A percentile compares a stretch with the other conserved stretches of the same genome.
Evolutionary conservation across 2,888 invertebrate species (phyloP).

Genomic region (Agriotes lineatus): DNA sequence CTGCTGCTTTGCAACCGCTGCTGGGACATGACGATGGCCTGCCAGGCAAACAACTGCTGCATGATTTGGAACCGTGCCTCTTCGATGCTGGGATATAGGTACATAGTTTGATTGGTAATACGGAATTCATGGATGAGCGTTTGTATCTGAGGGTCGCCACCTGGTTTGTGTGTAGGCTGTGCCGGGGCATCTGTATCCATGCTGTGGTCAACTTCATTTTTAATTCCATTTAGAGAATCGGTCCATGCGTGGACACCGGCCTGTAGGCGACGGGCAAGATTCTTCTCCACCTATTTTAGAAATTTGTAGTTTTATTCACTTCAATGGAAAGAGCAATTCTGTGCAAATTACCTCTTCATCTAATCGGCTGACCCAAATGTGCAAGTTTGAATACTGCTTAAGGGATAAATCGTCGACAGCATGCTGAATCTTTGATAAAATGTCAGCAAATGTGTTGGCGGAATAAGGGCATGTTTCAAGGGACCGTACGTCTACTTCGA

Average conservation of each 20-base stretch:
- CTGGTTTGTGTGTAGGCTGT: slow-evolving; percentile 91
- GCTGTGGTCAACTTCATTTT: slow-evolving; percentile 88
- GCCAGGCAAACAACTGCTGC: slow-evolving; percentile 98
- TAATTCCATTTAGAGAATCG: slow-evolving; percentile 86
- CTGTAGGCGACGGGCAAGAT: slow-evolving; percentile 91
- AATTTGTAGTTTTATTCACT: no score
- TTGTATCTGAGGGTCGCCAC: slow-evolving; percentile 94
- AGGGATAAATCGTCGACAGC: slow-evolving; percentile 97
- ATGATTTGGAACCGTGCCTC: slow-evolving; percentile 96
- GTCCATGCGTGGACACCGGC: slow-evolving; percentile 98
- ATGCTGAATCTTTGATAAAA: slow-evolving; percentile 94
- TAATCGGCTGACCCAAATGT: slow-evolving; percentile 94
- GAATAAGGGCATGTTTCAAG: slow-evolving; percentile 97
- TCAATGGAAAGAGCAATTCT: no score
- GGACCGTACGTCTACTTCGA: slow-evolving; percentile 95
- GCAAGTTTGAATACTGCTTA: slow-evolving; percentile 97
- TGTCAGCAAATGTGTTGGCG: slow-evolving; percentile 93
- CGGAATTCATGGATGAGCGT: slow-evolving; percentile 95
- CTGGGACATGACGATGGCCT: slow-evolving; percentile 96
- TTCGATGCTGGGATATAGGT: slow-evolving; percentile 94
- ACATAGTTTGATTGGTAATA: slow-evolving; percentile 99
- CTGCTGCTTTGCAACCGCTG: slow-evolving; percentile 94
- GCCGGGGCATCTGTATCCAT: slow-evolving; percentile 96
- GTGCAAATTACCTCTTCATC: slow-evolving; percentile 87
- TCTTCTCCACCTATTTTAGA: slow-evolving; percentile 82